Evolutionary conservation across 1,140 invertebrate species (phyloP).

Genomic region (Monochamus saltuarius): DNA sequence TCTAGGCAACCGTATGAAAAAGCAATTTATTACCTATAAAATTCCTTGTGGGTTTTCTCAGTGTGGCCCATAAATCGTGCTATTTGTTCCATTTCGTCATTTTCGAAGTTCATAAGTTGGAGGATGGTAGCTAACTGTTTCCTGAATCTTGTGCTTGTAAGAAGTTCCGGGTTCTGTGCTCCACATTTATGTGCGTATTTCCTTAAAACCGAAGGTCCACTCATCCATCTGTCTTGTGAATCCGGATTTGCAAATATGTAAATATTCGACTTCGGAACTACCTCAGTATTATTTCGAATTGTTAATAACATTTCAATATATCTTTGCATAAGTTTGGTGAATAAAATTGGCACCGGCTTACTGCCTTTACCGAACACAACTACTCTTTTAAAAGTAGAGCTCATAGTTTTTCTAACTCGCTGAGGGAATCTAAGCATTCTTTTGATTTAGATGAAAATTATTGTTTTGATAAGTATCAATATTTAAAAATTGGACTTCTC

Average conservation of each 20-base stretch:
- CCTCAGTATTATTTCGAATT: conserved; percentile 11
- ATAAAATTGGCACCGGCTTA: conserved; percentile 21
- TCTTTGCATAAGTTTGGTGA: conserved; percentile 15
- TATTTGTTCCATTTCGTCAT: conserved; percentile 27
- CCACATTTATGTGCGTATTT: conserved; percentile 22
- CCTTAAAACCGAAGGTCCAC: conserved; percentile 13
- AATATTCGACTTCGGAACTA: conserved; percentile 27
- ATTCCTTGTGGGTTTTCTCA: conserved; percentile 20
- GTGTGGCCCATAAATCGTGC: conserved; percentile 29
- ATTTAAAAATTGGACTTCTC: no score
- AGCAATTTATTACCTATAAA: conserved; percentile 22
- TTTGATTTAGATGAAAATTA: no score
- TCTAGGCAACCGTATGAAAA: no score
- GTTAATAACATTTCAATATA: conserved; percentile 2
- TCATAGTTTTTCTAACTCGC: no score
- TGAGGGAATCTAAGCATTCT: no score
- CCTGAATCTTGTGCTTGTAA: conserved; percentile 25
- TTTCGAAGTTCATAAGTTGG: conserved; percentile 23
- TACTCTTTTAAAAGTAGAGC: conserved; percentile 5
- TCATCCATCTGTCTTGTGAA: conserved; percentile 23
- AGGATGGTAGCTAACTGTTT: conserved; percentile 30
- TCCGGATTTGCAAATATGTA: conserved; percentile 30
- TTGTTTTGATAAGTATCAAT: no score
- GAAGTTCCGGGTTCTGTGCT: conserved; percentile 19
- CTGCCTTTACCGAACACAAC: conserved; percentile 3